Evolutionary conservation across 2,113 vertebrate species (phyloP).

Genomic region (Ptychochromis oligacanthus): DNA sequence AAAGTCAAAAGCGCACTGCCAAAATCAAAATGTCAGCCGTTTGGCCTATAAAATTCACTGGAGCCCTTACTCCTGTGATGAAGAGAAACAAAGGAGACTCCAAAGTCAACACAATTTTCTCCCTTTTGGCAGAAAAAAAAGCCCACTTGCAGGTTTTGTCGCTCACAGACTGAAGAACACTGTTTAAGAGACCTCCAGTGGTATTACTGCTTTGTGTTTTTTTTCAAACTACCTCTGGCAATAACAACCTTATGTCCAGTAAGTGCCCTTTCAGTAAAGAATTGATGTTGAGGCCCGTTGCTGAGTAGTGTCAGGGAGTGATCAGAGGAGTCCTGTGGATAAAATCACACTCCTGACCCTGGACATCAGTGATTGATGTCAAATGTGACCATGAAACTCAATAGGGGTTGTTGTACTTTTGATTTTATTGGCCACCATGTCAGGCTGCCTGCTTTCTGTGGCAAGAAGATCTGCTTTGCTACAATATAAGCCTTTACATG

Average conservation of each 20-base stretch:
- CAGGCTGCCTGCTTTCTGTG: conserved; percentile 57
- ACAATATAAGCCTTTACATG: conserved; percentile 35
- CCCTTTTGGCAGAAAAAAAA: conserved; percentile 56
- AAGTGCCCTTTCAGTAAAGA: conserved; percentile 74
- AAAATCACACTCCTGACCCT: conserved; percentile 74
- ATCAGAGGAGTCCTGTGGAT: conserved; percentile 70
- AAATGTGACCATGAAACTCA: conserved; percentile 67
- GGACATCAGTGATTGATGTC: conserved; percentile 73
- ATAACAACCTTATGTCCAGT: conserved; percentile 75
- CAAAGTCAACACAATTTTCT: conserved; percentile 84
- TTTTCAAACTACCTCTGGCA: conserved; percentile 63
- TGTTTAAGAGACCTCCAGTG: conserved; percentile 76
- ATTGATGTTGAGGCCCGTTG: conserved; percentile 73
- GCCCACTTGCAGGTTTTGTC: conserved; percentile 68
- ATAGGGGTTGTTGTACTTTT: conserved; percentile 75
- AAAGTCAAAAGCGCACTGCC: conserved; percentile 73
- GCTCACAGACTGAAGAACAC: conserved; percentile 60
- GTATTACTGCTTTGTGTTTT: conserved; percentile 58
- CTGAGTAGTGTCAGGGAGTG: conserved; percentile 64
- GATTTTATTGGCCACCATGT: conserved; percentile 77
- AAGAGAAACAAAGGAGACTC: conserved; percentile 82
- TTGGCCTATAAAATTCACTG: conserved; percentile 80
- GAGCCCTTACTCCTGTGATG: conserved; percentile 80
- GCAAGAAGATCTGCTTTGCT: conserved; percentile 46
- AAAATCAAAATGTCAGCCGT: conserved; percentile 79